These are phyloP conservation scores for Resseliella maxima DNA, from an alignment of 2,888 invertebrate genomes.

Conservation along the genomic window DNA sequence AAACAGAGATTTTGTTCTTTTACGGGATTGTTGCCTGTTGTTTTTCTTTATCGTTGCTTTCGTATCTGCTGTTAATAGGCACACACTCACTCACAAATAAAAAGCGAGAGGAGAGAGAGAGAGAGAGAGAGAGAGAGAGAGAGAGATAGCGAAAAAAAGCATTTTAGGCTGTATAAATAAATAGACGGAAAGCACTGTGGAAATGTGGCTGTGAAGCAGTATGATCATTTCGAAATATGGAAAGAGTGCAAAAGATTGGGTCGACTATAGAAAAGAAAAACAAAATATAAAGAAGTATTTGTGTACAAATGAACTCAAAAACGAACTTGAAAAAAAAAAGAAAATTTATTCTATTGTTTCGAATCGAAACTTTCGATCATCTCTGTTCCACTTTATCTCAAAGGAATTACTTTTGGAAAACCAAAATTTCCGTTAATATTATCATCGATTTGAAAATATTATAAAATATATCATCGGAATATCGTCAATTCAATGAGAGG, in stretches of 20 bases:
- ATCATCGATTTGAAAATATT: neutral
- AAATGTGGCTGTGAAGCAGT: neutral
- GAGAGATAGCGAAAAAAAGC: too few species aligned
- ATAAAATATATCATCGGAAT: neutral
- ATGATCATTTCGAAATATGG: neutral
- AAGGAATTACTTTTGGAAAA: neutral
- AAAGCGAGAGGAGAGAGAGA: too few species aligned
- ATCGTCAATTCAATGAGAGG: too few species aligned
- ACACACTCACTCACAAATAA: too few species aligned
- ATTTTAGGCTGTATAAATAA: conserved; percentile 9
- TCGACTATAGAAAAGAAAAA: neutral
- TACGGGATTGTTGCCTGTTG: neutral
- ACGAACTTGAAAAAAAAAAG: too few species aligned
- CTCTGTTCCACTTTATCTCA: too few species aligned
- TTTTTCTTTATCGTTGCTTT: neutral
- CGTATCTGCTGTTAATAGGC: conserved; percentile 7
- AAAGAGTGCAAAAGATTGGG: too few species aligned
- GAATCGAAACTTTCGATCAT: too few species aligned
- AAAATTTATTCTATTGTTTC: neutral
- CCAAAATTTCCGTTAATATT: neutral
- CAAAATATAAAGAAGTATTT: neutral
- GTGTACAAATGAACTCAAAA: neutral
- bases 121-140: too few species aligned
- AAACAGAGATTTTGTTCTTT: conserved; percentile 47
- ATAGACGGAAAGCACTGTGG: neutral